phyloP scores from a whole-genome alignment of 2,113 vertebrate genomes.

The Leptobrachium ailaonicum region DNA sequence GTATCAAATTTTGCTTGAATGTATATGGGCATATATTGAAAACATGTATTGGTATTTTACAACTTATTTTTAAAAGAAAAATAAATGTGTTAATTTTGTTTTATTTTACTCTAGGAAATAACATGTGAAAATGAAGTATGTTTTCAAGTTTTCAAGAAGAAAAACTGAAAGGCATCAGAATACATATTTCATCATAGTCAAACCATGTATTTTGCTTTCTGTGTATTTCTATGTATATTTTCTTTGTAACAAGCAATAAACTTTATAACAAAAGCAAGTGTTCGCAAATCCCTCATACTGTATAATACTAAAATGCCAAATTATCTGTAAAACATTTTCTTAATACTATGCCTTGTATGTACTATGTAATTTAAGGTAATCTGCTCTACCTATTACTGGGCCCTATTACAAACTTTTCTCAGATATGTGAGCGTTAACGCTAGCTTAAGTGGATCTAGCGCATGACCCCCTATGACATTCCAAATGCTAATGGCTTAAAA shows the following conservation, averaged over 20 bases:
- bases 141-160: constrained; percentile 85
- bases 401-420: no score
- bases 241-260: constrained; percentile 9
- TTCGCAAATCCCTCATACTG: no score
- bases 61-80: not conserved
- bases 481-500: no score
- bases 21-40: not conserved
- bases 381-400: no score
- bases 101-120: constrained; percentile 75
- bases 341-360: no score
- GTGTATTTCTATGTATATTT: constrained; percentile 22
- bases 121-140: constrained; percentile 84
- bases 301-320: no score
- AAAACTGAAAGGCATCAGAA: constrained; percentile 52
- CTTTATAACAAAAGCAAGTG: not conserved
- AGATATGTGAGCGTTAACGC: no score
- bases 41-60: not conserved
- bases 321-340: no score
- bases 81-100: constrained; percentile 18
- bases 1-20: not conserved
- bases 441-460: no score
- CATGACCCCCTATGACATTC: no score
- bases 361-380: no score
- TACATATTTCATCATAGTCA: not conserved
- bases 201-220: not conserved